Evolutionary conservation across 2,888 invertebrate genomes (phyloP).

Genomic region (Meteorus colon): DNA sequence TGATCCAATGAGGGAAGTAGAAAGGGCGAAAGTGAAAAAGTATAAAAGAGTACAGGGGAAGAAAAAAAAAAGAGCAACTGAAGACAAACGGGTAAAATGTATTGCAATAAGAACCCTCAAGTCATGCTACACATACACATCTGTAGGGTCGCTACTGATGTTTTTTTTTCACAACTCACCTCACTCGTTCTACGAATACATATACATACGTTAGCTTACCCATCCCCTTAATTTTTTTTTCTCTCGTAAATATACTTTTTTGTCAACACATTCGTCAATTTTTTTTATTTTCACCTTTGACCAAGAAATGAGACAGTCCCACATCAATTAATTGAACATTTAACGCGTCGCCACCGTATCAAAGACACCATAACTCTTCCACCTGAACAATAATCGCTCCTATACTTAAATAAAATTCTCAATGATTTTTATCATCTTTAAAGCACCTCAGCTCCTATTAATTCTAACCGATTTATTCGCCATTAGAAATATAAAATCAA

Average conservation of each 20-base stretch:
- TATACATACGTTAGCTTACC: slow-evolving; percentile 55
- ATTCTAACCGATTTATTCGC: not conserved
- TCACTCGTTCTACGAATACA: slow-evolving; percentile 43
- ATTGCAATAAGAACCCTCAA: slow-evolving; percentile 60
- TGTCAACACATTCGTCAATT: not conserved
- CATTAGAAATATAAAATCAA: not conserved
- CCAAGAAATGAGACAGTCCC: too few species aligned
- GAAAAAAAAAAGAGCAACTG: not conserved
- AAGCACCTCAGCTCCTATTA: too few species aligned
- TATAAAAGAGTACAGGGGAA: not conserved
- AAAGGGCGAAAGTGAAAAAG: slow-evolving; percentile 20
- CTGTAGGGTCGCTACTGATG: slow-evolving; percentile 47
- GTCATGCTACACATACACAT: slow-evolving; percentile 55
- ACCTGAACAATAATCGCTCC: too few species aligned
- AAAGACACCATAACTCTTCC: too few species aligned
- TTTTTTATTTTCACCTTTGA: not conserved
- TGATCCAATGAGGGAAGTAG: not conserved
- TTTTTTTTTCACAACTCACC: slow-evolving; percentile 49
- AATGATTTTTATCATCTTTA: too few species aligned
- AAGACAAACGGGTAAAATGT: slow-evolving; percentile 57
- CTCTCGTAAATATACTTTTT: not conserved
- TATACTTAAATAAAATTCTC: too few species aligned
- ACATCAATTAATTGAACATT: too few species aligned
- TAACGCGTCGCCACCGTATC: too few species aligned
- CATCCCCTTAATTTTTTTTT: slow-evolving; percentile 40